Evolutionary conservation across 2,888 invertebrate species (phyloP).

Genomic region (Oscheius sp.): DNA sequence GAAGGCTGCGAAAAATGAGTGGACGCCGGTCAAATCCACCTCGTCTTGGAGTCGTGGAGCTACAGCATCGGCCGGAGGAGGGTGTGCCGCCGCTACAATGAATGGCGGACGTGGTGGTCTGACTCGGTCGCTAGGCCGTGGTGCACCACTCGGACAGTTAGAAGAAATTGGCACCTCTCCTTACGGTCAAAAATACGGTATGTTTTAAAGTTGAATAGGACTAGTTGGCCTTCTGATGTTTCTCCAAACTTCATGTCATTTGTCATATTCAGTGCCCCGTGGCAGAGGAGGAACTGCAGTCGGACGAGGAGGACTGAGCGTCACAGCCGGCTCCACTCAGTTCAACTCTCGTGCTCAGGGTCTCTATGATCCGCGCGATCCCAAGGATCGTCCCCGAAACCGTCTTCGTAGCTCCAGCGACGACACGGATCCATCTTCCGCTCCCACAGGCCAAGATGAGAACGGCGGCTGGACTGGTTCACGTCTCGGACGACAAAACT

Average conservation of each 20-base stretch:
- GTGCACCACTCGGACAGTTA: background rate
- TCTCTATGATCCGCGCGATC: constrained; percentile 52
- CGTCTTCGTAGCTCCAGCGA: constrained; percentile 49
- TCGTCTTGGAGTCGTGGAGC: constrained; percentile 16
- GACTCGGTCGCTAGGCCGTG: constrained; percentile 9
- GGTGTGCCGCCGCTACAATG: background rate
- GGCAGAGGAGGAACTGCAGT: constrained; percentile 49
- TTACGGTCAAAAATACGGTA: constrained; percentile 25
- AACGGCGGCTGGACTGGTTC: constrained; percentile 28
- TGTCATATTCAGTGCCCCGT: constrained; percentile 40
- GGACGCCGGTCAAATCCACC: constrained; percentile 39
- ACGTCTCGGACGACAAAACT: constrained; percentile 23
- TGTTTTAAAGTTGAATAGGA: background rate
- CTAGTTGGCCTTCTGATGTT: too few relatives aligned
- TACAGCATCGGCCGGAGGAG: background rate
- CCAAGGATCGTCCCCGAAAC: constrained; percentile 54
- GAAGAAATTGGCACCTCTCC: background rate
- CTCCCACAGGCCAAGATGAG: background rate
- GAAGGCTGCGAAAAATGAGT: constrained; percentile 26
- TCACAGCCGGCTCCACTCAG: constrained; percentile 24
- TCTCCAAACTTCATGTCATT: too few relatives aligned
- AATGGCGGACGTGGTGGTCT: constrained; percentile 16
- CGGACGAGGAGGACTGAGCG: constrained; percentile 48
- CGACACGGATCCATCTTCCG: constrained; percentile 21
- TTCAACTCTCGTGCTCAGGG: constrained; percentile 65